Base-by-base conservation (phyloP, 2,797 vertebrate species). In the Emys orbicularis region DNA sequence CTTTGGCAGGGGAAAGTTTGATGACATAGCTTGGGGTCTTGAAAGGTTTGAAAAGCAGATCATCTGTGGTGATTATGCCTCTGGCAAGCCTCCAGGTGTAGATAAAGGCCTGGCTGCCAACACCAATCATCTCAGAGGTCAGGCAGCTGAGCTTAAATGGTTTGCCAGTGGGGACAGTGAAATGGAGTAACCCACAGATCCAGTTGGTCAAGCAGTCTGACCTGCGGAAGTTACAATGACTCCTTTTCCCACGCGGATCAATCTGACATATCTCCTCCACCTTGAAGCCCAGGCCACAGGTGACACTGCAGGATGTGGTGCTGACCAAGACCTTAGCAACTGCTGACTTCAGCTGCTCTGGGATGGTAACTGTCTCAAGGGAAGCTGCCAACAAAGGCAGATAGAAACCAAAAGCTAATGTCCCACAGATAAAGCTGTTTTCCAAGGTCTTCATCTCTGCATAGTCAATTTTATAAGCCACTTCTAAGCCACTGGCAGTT, bases 271-370 rank as follows among this genome's bases (percentile, higher is more conserved):
- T 47, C 5, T 96, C 98, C 96, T 99, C 98, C 44, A 97, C 95
- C 68, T 95, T 98, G 50, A 98, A 49, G 3, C 99, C 99, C 41
- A 98, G 96, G 11, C 99, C 99, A 52, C 99, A 99, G 54, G 99
- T 99, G 90, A 97, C 87, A 12, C 99, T 99, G 96, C 99, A 99
- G 34, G 98, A 54, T 0, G 98, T 98, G 83, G 98, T 87, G 41
- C 95, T 95, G 11, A 98, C 83, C 0, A 97, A 21, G 0, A 99
- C 91, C 93, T 88, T 87, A 2, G 97, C 92, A 1, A 83, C 86
- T 3, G 97, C 92, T 0, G 97, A 37, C 16, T 80, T 87, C 54
- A 97, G 79, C 68, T 98, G 95, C 41, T 97, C 77, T 3, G 97
- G 96, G 87, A 97, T 97, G 88, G 86, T 92, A 5, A 97, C 16